These are phyloP conservation scores for Ariolimax columbianus DNA, from an alignment of 2,888 invertebrate genomes.

Conservation along the genomic window DNA sequence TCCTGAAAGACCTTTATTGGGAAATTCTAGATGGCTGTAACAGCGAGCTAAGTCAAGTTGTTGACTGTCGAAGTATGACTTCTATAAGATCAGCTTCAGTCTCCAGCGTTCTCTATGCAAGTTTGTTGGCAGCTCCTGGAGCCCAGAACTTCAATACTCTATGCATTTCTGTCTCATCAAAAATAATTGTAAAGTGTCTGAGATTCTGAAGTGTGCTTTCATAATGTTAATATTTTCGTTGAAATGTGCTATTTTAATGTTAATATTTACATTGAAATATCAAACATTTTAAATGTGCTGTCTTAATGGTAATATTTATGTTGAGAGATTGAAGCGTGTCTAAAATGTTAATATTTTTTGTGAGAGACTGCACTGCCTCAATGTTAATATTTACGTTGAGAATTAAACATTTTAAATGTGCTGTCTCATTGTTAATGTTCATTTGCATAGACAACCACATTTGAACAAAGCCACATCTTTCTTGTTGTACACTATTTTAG, in stretches of 20 bases:
- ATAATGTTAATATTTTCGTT: no score
- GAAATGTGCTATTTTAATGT: no score
- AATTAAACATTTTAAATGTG: neutral
- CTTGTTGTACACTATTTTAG: neutral
- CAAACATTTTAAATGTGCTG: neutral
- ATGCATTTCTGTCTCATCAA: constrained; percentile 27
- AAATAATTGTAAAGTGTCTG: neutral
- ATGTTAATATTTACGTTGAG: no score
- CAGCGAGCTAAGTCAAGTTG: neutral
- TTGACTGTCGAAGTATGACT: neutral
- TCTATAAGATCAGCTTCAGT: neutral
- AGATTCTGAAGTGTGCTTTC: no score
- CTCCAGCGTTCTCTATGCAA: constrained; percentile 17
- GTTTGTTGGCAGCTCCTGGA: neutral
- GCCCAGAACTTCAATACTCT: neutral
- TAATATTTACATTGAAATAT: neutral
- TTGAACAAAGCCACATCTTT: neutral
- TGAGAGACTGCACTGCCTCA: no score
- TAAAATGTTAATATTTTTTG: no score
- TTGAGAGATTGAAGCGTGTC: neutral
- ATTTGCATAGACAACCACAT: neutral
- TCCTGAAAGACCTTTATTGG: neutral
- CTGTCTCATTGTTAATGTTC: neutral
- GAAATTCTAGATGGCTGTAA: neutral
- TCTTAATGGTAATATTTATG: neutral